Evolutionary conservation across 2,888 invertebrate genomes (phyloP).

Genomic region (Oligia fasciuncula): DNA sequence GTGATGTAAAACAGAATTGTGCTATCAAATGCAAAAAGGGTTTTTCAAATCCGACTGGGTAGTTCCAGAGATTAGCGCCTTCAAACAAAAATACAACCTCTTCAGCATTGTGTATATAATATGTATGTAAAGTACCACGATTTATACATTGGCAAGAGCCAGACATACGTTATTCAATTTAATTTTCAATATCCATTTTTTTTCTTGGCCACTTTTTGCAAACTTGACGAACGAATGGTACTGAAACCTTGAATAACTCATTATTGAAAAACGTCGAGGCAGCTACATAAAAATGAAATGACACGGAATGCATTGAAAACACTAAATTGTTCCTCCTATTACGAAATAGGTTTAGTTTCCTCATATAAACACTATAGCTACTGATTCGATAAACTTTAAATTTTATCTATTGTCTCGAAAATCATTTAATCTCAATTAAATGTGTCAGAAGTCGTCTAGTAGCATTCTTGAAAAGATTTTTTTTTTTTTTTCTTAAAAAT

Average conservation of each 20-base stretch:
- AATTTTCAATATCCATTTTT: slow-evolving; percentile 28
- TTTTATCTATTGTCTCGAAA: background rate
- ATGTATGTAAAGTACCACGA: background rate
- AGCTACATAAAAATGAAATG: background rate
- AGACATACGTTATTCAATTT: slow-evolving; percentile 14
- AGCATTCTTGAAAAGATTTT: background rate
- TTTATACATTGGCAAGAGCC: slow-evolving; percentile 3
- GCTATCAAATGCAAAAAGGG: background rate
- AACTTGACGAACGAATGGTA: slow-evolving; percentile 30
- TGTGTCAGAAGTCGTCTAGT: background rate
- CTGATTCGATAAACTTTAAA: background rate
- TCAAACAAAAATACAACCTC: background rate
- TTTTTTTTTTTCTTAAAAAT: too few relatives aligned
- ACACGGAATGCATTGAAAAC: background rate
- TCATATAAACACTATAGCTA: background rate
- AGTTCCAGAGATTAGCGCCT: background rate
- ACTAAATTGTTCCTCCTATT: background rate
- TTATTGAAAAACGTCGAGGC: background rate
- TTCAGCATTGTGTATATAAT: background rate
- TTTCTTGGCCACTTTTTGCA: slow-evolving; percentile 17
- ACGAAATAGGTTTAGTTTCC: background rate
- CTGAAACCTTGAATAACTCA: slow-evolving; percentile 33
- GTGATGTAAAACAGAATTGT: background rate
- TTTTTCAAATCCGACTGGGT: background rate
- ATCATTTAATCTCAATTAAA: background rate